A percentile compares a stretch with the other conserved stretches of the same genome.
Conservation (phyloP, 2,888 invertebrate species). For the Caenorhabditis sp. region DNA sequence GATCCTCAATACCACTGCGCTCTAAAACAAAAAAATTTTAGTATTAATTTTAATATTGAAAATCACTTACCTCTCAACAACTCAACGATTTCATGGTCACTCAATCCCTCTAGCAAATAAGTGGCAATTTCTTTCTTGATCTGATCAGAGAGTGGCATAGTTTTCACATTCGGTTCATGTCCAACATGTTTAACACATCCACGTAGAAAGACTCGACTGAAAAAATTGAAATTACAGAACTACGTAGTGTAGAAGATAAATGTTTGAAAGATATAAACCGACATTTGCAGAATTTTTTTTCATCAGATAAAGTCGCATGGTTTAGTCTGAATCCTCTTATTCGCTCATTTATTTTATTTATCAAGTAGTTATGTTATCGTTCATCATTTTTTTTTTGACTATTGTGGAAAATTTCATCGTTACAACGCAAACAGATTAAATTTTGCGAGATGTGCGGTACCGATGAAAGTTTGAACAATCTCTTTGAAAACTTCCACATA, state of each 20-base stretch:
- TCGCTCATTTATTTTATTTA: too few relatives aligned
- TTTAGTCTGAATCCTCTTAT: too few relatives aligned
- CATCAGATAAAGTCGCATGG: too few relatives aligned
- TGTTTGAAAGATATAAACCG: too few relatives aligned
- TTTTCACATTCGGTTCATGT: conserved; percentile 37
- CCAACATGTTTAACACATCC: conserved; percentile 54
- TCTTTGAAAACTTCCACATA: background rate
- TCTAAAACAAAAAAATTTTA: conserved; percentile 17
- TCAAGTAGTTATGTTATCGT: too few relatives aligned
- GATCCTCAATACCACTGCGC: conserved; percentile 20
- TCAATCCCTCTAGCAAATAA: conserved; percentile 37
- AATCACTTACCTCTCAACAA: conserved; percentile 27
- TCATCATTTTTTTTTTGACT: too few relatives aligned
- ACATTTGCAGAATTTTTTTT: too few relatives aligned
- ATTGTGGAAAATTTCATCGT: too few relatives aligned
- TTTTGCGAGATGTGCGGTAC: too few relatives aligned
- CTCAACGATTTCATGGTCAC: conserved; percentile 41
- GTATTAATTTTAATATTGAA: background rate
- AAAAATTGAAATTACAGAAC: conserved; percentile 3
- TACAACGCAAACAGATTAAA: too few relatives aligned
- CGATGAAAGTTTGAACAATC: background rate
- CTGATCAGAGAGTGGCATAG: conserved; percentile 40
- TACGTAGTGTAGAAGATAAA: too few relatives aligned
- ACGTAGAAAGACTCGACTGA: conserved; percentile 43
- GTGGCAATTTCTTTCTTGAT: conserved; percentile 41